Conservation (phyloP, 1,140 invertebrate genomes). For the Zaprionus vittiger region DNA sequence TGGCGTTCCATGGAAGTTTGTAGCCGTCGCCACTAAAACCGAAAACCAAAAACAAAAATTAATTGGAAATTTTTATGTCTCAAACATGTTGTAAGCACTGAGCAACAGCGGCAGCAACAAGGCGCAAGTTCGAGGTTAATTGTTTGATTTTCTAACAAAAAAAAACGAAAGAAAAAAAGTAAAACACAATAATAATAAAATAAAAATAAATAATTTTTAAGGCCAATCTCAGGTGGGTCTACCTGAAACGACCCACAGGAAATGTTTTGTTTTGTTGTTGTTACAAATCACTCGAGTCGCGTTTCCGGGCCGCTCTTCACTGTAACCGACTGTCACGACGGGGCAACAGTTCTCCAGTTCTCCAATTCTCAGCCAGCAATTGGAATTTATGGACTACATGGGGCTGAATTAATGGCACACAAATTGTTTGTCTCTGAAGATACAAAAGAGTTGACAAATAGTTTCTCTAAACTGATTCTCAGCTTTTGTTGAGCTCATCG, state of each 20-base stretch:
- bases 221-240: slow-evolving; percentile 68
- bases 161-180: slow-evolving; percentile 31
- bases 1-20: slow-evolving; percentile 73
- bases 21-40: slow-evolving; percentile 62
- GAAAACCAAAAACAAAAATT: slow-evolving; percentile 68
- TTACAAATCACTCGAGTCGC: slow-evolving; percentile 46
- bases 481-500: not conserved
- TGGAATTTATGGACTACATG: slow-evolving; percentile 49
- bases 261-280: slow-evolving; percentile 72
- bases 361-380: slow-evolving; percentile 3
- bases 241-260: slow-evolving; percentile 60
- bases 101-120: slow-evolving; percentile 40
- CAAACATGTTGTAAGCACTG: slow-evolving; percentile 77
- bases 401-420: slow-evolving; percentile 42
- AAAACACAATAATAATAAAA: slow-evolving; percentile 39
- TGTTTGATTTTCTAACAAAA: slow-evolving; percentile 80
- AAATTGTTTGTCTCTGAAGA: slow-evolving; percentile 26
- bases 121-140: slow-evolving; percentile 78
- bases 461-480: not conserved
- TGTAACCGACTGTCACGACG: slow-evolving; percentile 10
- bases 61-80: slow-evolving; percentile 82
- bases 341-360: not conserved
- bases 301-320: slow-evolving; percentile 44
- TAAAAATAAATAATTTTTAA: slow-evolving; percentile 62
- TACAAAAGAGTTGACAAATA: slow-evolving; percentile 26